Evolutionary conservation across 2,113 vertebrate genomes (phyloP).

Genomic region (Eonycteris spelaea): DNA sequence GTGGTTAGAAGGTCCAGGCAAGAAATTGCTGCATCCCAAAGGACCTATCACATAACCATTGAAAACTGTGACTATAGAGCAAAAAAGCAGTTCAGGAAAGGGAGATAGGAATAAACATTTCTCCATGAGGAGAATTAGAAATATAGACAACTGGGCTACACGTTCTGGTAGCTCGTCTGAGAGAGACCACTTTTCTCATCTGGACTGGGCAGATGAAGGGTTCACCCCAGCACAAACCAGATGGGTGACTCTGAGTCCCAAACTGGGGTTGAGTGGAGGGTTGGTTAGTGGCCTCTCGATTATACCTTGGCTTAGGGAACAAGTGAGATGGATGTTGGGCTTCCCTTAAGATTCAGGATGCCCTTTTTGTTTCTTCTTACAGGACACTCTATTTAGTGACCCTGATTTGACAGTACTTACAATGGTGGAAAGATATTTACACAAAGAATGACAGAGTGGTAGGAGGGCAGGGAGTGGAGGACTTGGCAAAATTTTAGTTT

Average conservation of each 20-base stretch:
- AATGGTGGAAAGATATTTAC: background rate
- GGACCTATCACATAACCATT: background rate
- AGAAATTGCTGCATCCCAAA: background rate
- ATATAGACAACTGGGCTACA: background rate
- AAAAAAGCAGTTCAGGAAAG: background rate
- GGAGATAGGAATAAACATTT: background rate
- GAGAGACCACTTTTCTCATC: background rate
- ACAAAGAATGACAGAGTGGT: background rate
- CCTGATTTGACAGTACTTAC: background rate
- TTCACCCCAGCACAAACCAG: background rate
- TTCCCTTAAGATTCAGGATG: background rate
- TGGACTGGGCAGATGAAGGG: background rate
- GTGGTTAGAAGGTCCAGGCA: background rate
- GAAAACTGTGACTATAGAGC: background rate
- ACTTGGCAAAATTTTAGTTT: background rate
- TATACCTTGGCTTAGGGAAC: background rate
- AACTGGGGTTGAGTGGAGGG: background rate
- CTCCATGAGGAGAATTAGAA: background rate
- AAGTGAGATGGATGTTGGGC: background rate
- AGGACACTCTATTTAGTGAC: background rate
- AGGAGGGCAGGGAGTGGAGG: background rate
- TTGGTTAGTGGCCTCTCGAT: background rate
- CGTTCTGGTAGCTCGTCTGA: background rate
- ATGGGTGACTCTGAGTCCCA: background rate
- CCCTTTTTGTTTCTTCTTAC: background rate